Conservation (phyloP, 2,113 vertebrate species). For the Montifringilla adamsi region DNA sequence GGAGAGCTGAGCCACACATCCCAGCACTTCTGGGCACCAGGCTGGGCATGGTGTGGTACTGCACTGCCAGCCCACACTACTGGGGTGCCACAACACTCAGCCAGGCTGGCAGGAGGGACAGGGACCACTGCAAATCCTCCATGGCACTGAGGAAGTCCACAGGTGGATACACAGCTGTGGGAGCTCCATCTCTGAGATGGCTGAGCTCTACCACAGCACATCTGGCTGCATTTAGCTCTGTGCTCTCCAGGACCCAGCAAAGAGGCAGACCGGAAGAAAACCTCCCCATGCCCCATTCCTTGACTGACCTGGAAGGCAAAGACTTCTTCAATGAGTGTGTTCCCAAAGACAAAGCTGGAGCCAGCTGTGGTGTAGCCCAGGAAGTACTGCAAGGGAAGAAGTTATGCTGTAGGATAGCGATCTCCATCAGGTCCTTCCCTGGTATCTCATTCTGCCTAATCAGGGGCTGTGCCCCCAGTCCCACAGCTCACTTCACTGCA, state of each 20-base stretch:
- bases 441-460: not conserved
- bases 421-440: not conserved
- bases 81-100: not conserved
- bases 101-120: not conserved
- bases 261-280: not conserved
- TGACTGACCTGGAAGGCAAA: slow-evolving; percentile 93
- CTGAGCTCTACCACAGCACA: not conserved
- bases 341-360: slow-evolving; percentile 89
- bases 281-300: not conserved
- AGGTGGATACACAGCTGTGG: not conserved
- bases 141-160: not conserved
- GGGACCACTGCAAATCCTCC: not conserved
- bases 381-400: slow-evolving; percentile 77
- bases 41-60: not conserved
- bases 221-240: not conserved
- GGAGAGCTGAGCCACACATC: not conserved
- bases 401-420: not conserved
- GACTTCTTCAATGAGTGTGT: slow-evolving; percentile 68
- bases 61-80: not conserved
- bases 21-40: not conserved
- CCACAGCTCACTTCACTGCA: not conserved
- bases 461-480: not conserved
- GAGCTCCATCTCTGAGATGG: not conserved
- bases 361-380: slow-evolving; percentile 85
- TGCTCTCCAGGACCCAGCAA: not conserved